These are phyloP conservation scores for Zeuzera pyrina DNA, from an alignment of 2,888 invertebrate genomes.

Conservation along the genomic window DNA sequence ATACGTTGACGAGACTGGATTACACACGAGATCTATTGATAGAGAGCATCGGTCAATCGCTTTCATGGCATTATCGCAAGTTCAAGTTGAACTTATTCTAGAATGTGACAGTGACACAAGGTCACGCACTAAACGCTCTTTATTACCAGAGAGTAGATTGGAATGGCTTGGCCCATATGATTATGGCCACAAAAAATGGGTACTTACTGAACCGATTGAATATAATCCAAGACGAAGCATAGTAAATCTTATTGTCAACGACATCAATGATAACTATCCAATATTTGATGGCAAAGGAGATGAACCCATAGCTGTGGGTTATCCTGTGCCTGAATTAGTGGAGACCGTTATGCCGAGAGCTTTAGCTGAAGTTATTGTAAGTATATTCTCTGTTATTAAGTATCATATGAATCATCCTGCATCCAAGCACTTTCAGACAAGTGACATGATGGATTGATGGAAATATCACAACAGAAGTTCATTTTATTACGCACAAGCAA, in stretches of 20 bases:
- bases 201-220: slow-evolving; percentile 46
- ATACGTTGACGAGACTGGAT: slow-evolving; percentile 44
- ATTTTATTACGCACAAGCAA: no score
- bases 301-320: slow-evolving; percentile 56
- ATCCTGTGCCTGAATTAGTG: slow-evolving; percentile 50
- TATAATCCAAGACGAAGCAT: slow-evolving; percentile 48
- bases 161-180: slow-evolving; percentile 40
- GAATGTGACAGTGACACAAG: slow-evolving; percentile 33
- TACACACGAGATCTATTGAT: slow-evolving; percentile 48
- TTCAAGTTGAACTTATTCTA: slow-evolving; percentile 55
- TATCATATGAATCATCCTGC: no score
- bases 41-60: slow-evolving; percentile 60
- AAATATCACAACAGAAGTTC: no score
- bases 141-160: slow-evolving; percentile 15
- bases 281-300: slow-evolving; percentile 46
- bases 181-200: slow-evolving; percentile 51
- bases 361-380: slow-evolving; percentile 58
- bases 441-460: no score
- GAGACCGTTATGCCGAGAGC: slow-evolving; percentile 51
- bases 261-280: slow-evolving; percentile 69
- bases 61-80: slow-evolving; percentile 59
- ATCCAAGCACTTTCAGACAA: no score
- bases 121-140: slow-evolving; percentile 36
- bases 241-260: slow-evolving; percentile 64
- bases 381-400: no score